A percentile compares a stretch with the other conserved stretches of the same genome.
These are phyloP conservation scores for Mythimna impura DNA, from an alignment of 2,888 invertebrate species.

Conservation along the genomic window DNA sequence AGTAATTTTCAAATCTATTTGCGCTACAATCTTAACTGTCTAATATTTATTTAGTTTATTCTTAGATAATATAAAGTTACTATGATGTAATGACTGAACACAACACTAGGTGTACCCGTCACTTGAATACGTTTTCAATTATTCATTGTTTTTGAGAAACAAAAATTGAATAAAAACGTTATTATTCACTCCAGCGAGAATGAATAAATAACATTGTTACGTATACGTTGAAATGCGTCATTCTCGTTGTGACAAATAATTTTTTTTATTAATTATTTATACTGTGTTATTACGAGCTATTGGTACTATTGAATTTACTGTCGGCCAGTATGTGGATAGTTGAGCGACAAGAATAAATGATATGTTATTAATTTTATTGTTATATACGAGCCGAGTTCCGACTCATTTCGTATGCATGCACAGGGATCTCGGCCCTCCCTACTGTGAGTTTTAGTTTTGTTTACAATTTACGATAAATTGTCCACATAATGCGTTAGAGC, in stretches of 20 bases:
- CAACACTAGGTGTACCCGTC: constrained; percentile 63
- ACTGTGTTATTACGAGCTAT: constrained; percentile 64
- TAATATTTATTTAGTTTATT: constrained; percentile 73
- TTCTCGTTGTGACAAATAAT: constrained; percentile 68
- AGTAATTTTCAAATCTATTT: constrained; percentile 84
- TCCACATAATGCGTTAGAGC: constrained; percentile 25
- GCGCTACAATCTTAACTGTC: constrained; percentile 77
- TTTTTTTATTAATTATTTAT: constrained; percentile 73
- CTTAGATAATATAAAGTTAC: constrained; percentile 77
- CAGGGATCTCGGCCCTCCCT: constrained; percentile 63
- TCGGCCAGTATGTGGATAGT: constrained; percentile 67
- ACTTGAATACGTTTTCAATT: constrained; percentile 57
- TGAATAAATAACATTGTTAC: constrained; percentile 68
- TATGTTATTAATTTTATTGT: constrained; percentile 78
- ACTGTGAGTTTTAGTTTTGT: constrained; percentile 54
- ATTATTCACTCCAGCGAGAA: constrained; percentile 60
- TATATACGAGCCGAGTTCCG: constrained; percentile 64
- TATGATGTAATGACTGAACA: constrained; percentile 74
- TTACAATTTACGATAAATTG: constrained; percentile 55
- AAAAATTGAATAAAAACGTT: constrained; percentile 64
- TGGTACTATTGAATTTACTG: constrained; percentile 55
- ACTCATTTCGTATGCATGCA: constrained; percentile 74
- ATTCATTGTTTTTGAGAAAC: constrained; percentile 67
- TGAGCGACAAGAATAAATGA: constrained; percentile 74
- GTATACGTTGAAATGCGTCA: constrained; percentile 67